Evolutionary conservation across 2,888 invertebrate species (phyloP), one percentile per base, ranked within the genome.

Genomic region (Lepidocyrtinus sp.): DNA sequence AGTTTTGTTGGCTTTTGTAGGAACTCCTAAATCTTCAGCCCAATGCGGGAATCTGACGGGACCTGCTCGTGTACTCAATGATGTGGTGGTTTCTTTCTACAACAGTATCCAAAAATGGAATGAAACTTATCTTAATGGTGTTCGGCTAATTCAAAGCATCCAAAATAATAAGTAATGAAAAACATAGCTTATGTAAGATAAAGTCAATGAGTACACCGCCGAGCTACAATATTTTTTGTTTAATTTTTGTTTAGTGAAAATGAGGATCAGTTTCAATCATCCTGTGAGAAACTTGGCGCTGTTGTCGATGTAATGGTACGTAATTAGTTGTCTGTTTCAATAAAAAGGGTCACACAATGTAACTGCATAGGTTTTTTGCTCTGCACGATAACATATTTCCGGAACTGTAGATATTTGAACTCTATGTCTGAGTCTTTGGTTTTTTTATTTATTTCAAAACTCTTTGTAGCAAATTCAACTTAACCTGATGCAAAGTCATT

Each of bases 51-150:
- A 83, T 63, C 74, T 84, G 26, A 84, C 84, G 2, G 84, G 84
- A 17, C 75, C 83, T 25, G 72, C 74, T 21, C 67, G 84, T 61
- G 75, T 83, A 12, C 68, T 84, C 45, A 84, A 84, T 62, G 84
- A 84, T 70, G 68, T 73, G 25, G 76, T 84, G 7, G 83, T 84
- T 12, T 78, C 81, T 1, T 81, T 82, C 63, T 63, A 84, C 62
- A 83, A 82, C 68, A 50, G 73, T 17, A 70, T 83, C 17, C 83
- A 84, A 59, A 83, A 82, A 45, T 84, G 84, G 84, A 84, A 81
- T 61, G 81, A 81, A 15, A 75, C 73, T 12, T 75, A 82, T 17
- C 59, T 81, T 59, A 62, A 67, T 63, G 82, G 84, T 9, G 78
- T 82, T 36, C 65, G 70, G 12, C 45, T 77, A 27, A 61, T 84